Conservation (phyloP, 2,113 vertebrate genomes). For the Ovis canadensis region DNA sequence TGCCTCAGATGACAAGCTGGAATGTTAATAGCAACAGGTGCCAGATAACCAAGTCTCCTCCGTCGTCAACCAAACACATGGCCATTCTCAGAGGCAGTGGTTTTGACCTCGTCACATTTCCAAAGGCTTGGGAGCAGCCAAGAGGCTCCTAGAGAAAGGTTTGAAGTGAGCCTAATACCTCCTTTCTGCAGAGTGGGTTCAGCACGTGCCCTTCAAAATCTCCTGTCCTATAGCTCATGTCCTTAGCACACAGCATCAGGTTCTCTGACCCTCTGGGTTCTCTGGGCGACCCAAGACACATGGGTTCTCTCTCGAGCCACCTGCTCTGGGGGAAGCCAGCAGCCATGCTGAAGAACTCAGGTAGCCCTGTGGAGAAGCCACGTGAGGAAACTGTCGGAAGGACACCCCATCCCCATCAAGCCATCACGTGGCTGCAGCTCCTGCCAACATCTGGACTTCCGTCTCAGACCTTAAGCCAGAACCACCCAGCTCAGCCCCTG, state of each 20-base stretch:
- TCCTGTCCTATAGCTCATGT: not conserved
- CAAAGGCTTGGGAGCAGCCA: not conserved
- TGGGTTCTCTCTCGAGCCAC: not conserved
- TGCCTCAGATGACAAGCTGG: not conserved
- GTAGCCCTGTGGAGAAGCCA: not conserved
- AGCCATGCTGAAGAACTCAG: not conserved
- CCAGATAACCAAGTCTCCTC: not conserved
- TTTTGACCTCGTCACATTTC: constrained; percentile 21
- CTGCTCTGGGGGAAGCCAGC: not conserved
- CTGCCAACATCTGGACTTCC: not conserved
- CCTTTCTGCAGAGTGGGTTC: not conserved
- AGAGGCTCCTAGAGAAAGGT: not conserved
- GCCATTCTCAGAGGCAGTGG: not conserved
- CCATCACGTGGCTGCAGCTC: not conserved
- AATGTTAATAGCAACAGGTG: not conserved
- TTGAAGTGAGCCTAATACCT: not conserved
- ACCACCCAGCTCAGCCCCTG: not conserved
- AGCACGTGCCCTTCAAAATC: not conserved
- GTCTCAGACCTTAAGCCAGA: not conserved
- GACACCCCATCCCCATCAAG: not conserved
- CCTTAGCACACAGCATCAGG: not conserved
- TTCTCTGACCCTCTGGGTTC: not conserved
- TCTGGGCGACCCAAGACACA: not conserved
- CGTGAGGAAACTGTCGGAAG: not conserved
- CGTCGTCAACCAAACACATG: not conserved